Percentiles rank a stretch among this genome's conserved stretches.
Evolutionary conservation across 1,140 invertebrate genomes (phyloP).

Genomic region (Zaprionus tsacasi): DNA sequence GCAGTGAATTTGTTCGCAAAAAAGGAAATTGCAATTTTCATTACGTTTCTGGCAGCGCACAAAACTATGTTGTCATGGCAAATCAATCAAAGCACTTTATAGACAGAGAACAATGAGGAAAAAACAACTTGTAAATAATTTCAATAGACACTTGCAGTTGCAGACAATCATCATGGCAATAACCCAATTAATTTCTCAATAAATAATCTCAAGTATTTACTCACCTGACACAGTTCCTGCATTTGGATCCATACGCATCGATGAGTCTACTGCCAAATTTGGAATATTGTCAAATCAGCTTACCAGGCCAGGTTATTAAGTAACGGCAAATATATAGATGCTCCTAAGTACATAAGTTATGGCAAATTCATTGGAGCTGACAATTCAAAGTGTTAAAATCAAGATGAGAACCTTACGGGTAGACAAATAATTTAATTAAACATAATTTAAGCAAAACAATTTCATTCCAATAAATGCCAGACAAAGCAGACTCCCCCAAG

Average conservation of each 20-base stretch:
- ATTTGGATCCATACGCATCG: not conserved
- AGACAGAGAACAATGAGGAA: not conserved
- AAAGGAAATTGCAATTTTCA: not conserved
- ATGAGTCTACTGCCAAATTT: not conserved
- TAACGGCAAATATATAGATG: not conserved
- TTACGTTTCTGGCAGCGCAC: not conserved
- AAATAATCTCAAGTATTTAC: not conserved
- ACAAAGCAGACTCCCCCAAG: not conserved
- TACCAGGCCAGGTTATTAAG: not conserved
- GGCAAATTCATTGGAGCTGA: constrained; percentile 41
- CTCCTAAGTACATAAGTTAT: constrained; percentile 25
- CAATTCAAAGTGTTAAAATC: constrained; percentile 40
- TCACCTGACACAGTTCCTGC: not conserved
- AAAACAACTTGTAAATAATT: not conserved
- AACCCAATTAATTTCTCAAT: not conserved
- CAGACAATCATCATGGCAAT: not conserved
- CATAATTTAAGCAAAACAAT: constrained; percentile 56
- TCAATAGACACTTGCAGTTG: too few species aligned
- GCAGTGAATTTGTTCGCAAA: constrained; percentile 4
- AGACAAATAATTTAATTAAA: constrained; percentile 59
- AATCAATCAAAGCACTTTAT: not conserved
- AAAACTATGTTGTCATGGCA: not conserved
- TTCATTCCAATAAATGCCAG: constrained; percentile 43
- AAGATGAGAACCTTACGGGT: constrained; percentile 27
- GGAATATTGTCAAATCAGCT: not conserved